Base-by-base conservation (phyloP, 92 coral and sea anemone genomes). In the Bergia puertoricense region DNA sequence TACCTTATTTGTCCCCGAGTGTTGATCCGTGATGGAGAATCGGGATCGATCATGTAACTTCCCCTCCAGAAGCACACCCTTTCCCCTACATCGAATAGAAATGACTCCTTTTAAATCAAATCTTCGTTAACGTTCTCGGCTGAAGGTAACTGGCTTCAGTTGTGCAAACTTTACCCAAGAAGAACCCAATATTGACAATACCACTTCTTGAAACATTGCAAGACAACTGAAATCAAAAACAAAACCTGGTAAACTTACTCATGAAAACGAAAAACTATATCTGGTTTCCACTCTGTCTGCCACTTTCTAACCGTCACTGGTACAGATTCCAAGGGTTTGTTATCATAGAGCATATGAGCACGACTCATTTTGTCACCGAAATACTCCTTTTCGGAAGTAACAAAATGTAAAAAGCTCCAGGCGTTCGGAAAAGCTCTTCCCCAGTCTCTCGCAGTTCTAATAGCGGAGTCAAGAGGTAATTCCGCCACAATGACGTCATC, bases 311-410 rank as follows among this genome's bases (percentile, higher is more conserved):
- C 92, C 85, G 92, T 93, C 11, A 94, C 95, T 6, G 98, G 92
- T 45, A 94, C 85, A 15, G 95, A 93, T 38, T 90, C 93, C 80
- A 94, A 59, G 16, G 95, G 95, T 37, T 92, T 94, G 91, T 95
- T 91, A 42, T 95, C 98, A 80, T 95, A 95, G 5, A 95, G 85
- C 98, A 95, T 94, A 30, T 94, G 96, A 79, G 98, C 91, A 42
- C 98, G 96, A 76, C 96, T 94, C 98, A 95, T 95, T 36, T 3
- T 2, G 2, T 77, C 5, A 79, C 44, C 7, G 39, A 15, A 74
- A 41, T 44, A 44, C 1, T 38, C n/a, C 22, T 46, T 42, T 18
- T 15, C 75, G 14, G 42, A 43, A 30, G 76, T 51, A 79, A n/a
- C 74, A 71, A 72, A 81, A 1, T 57, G 77, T 71, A n/a, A 75